Evolutionary conservation across 2,797 vertebrate genomes (phyloP).

Genomic region (Spondyliosoma cantharus): DNA sequence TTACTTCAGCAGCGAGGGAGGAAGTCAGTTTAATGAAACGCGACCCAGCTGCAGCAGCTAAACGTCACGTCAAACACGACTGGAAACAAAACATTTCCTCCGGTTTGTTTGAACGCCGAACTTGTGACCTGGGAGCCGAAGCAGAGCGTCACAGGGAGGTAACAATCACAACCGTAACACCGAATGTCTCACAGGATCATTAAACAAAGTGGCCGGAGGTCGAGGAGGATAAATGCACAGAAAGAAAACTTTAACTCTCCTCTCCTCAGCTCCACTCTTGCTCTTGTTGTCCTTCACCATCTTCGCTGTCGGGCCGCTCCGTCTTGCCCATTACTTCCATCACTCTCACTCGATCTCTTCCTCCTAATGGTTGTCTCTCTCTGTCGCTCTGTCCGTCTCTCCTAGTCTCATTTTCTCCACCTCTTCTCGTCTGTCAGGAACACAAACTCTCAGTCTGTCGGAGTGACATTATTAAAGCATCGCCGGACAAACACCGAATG

Average conservation of each 20-base stretch:
- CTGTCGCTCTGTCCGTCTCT: neutral
- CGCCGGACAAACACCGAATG: neutral
- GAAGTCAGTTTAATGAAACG: neutral
- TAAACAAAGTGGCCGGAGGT: neutral
- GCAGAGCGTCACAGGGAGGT: neutral
- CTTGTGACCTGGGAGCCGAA: neutral
- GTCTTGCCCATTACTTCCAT: conserved; percentile 32
- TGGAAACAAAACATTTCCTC: neutral
- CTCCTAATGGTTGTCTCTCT: conserved; percentile 19
- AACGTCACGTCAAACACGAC: neutral
- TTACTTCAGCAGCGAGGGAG: too few species aligned
- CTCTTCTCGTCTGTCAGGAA: neutral
- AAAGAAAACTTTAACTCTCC: neutral
- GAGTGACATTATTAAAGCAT: neutral
- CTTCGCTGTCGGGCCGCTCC: conserved; percentile 25
- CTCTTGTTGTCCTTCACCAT: conserved; percentile 12
- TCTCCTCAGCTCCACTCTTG: neutral
- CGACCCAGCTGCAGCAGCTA: neutral
- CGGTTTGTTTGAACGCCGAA: neutral
- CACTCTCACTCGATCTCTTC: conserved; percentile 25
- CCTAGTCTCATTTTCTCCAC: conserved; percentile 1
- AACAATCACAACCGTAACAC: neutral
- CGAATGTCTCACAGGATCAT: neutral
- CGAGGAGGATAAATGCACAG: neutral
- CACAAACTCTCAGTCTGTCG: conserved; percentile 1